Base-by-base conservation (phyloP, 1,140 invertebrate species). In the Tetramorium alpestre region DNA sequence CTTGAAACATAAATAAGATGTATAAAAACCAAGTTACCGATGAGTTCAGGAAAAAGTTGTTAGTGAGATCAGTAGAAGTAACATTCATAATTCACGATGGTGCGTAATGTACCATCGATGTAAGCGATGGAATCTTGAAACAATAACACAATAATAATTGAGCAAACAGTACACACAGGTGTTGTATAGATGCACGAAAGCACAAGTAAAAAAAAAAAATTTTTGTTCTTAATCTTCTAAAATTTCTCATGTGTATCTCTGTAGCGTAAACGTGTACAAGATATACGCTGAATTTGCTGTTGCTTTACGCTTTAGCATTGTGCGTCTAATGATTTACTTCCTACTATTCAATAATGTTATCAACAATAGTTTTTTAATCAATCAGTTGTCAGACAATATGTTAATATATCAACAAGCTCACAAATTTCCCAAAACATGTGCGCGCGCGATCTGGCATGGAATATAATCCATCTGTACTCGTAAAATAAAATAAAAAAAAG, bases 61-160 rank as follows among this genome's bases (percentile, higher is more conserved):
- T 92, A 92, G 89, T 93, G 84, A 91, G 91, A 80, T 90, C 82
- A 93, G 90, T 93, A 91, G 92, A 93, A 93, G 92, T 91, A 87
- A 93, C 91, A 92, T 89, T 91, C 88, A 92, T 91, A 92, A 88
- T 91, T 95, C 94, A 95, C 93, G 93, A 92, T 92, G 93, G 93
- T 94, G 93, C 92, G 86, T 92, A 88, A 93, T 93, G 92, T 93
- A 94, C 93, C 94, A 94, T 93, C 93, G 90, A 89, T 86, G 91
- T 92, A 90, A 94, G 88, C 92, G 92, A 92, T 87, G 94, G 89
- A 92, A 93, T 93, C 94, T 95, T 95, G 88, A 88, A 94, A 94
- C 70, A 93, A 91, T 49, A 92, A 87, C 70, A 82, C 44, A 90
- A 82, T 47, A 84, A 84, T 58, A 54, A 81, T 76, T 88, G 64